Evolutionary conservation across 2,113 vertebrate species (phyloP), one percentile per base, ranked within the genome.

Genomic region (Otolemur garnettii): DNA sequence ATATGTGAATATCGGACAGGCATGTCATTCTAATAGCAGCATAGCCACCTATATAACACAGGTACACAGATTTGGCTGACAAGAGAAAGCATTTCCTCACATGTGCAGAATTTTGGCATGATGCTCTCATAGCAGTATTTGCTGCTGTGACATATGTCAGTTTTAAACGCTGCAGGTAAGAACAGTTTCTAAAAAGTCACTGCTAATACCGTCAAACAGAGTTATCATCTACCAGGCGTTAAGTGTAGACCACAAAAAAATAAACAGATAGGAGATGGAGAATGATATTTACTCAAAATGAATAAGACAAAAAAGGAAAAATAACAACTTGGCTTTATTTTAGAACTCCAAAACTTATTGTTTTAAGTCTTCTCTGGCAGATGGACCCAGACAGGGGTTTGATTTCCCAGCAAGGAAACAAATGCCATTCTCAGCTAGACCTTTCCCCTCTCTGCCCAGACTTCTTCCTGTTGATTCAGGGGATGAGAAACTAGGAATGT

Each of bases 271-370:
- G 26, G 59, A 66, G 71, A 7, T 13, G 55, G 22, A 71, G 66
- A 87, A 90, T 21, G 59, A 42, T 33, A 10, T 59, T 64, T 75
- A 77, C 38, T 89, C 86, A 74, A 91, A 87, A 78, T 28, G 62
- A 96, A 89, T 79, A 66, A 9, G 60, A 75, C 53, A 38, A 21
- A 71, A 80, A 71, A n/a, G 53, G 71, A 35, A 88, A 88, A 93
- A 72, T 68, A 82, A 85, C 22, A 95, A 87, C 64, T 62, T 57
- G 93, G 57, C 86, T 95, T 93, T 77, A 90, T 55, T 97, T 94
- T 88, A 42, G 93, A 95, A 64, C 60, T 53, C 66, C 66, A 28
- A 62, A 87, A 83, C 17, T 38, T 93, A 59, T 82, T 79, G 50
- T 69, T 87, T 82, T 69, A 90, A 64, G 81, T 72, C 19, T 90